Base-by-base conservation (phyloP, 2,797 vertebrate species). In the Gallinago stenura region DNA sequence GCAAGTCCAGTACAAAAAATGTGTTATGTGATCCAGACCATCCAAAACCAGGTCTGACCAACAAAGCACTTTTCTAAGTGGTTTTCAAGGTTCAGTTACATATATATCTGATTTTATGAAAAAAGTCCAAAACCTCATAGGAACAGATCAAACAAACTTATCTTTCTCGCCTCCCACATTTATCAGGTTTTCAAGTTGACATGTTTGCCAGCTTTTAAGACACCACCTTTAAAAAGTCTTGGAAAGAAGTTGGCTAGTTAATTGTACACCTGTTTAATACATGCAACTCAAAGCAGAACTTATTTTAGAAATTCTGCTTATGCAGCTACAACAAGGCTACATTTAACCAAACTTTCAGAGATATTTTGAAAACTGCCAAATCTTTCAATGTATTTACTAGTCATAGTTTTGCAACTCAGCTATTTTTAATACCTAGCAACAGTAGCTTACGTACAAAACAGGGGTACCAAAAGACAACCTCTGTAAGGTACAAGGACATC, bases 391-490 rank as follows among this genome's bases (percentile, higher is more conserved):
- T 31, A 51, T 73, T 94, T 81, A 75, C 96, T 91, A 26, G 61
- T 68, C 90, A 89, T 57, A 37, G 61, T 39, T 97, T 95, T 95
- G 81, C 93, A 95, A 82, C 83, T 92, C 72, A 31, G 89, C 90
- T 91, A 88, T 94, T 89, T 90, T 91, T 86, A 58, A 78, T 37
- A 78, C 96, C 94, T 94, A 95, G 51, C 96, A 92, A 95, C 93
- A 0, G 84, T 18, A 96, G 95, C 82, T 95, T 95, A 95, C 77
- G 9, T 97, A 97, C 96, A 94, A 66, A 87, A 95, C 82, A 95
- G 97, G 93, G 94, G 93, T 94, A 98, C 96, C 95, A 96, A 98
- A 97, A 98, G 95, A 97, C 97, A 92, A 97, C 94, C 97, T 97
- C 91, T 95, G 97, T 95, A 92, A 98, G 97, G 97, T 92, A 97